These are phyloP conservation scores for Macaria liturata DNA, from an alignment of 2,888 invertebrate species.

Conservation along the genomic window DNA sequence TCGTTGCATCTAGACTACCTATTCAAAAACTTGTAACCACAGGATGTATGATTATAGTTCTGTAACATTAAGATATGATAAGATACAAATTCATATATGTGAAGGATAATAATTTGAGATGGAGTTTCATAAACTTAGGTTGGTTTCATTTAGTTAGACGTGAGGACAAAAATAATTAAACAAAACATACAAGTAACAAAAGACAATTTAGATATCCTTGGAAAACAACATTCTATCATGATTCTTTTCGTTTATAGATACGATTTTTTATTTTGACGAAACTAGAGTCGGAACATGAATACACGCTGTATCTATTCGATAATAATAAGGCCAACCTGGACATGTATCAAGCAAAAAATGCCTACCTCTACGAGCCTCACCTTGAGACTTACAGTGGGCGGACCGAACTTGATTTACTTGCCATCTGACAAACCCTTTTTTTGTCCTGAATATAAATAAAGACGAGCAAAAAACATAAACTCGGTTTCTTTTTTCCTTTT, in stretches of 20 bases:
- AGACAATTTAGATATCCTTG: too few relatives aligned
- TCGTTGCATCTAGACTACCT: constrained; percentile 52
- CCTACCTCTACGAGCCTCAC: constrained; percentile 66
- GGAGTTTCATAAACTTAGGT: too few relatives aligned
- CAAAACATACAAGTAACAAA: too few relatives aligned
- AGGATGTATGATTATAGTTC: not conserved
- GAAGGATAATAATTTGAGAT: too few relatives aligned
- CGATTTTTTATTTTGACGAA: too few relatives aligned
- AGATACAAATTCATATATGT: too few relatives aligned
- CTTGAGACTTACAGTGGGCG: constrained; percentile 73
- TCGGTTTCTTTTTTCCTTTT: constrained; percentile 57
- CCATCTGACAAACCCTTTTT: constrained; percentile 80
- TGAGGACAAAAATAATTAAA: too few relatives aligned
- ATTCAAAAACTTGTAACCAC: constrained; percentile 9
- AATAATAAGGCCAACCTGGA: constrained; percentile 40
- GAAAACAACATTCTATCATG: too few relatives aligned
- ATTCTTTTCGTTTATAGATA: too few relatives aligned
- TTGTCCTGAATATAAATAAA: constrained; percentile 80
- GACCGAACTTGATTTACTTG: constrained; percentile 77
- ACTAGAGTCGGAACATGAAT: too few relatives aligned
- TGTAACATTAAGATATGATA: too few relatives aligned
- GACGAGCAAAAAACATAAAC: constrained; percentile 66
- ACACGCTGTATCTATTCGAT: constrained; percentile 1
- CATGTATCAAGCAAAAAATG: constrained; percentile 54
- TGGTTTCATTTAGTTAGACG: too few relatives aligned